phyloP scores from a whole-genome alignment of 2,113 vertebrate genomes.

The Macrotis lagotis region DNA sequence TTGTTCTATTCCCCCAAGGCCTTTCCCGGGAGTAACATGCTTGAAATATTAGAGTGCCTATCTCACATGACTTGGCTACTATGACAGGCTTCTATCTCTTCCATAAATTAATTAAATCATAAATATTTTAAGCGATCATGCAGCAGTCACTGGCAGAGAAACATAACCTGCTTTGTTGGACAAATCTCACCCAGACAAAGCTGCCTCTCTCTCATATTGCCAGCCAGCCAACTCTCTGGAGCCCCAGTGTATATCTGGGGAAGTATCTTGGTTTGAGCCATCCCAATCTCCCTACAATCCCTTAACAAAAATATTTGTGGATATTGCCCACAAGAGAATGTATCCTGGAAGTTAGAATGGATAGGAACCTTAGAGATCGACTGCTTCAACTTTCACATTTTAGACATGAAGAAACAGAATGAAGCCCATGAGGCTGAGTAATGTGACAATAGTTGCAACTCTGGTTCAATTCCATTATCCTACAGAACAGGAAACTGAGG shows the following conservation, averaged over 20 bases:
- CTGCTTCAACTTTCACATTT: neutral
- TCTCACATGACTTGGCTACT: slow-evolving; percentile 1
- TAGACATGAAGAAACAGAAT: neutral
- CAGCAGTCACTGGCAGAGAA: neutral
- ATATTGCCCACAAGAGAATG: neutral
- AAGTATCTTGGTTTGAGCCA: neutral
- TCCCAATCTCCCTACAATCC: neutral
- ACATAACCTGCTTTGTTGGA: neutral
- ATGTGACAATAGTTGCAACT: neutral
- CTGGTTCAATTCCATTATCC: neutral
- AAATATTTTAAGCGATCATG: slow-evolving; percentile 1
- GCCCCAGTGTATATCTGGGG: neutral
- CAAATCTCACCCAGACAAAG: neutral
- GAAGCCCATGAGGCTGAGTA: neutral
- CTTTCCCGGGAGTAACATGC: neutral
- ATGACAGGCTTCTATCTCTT: neutral
- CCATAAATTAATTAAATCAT: neutral
- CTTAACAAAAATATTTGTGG: neutral
- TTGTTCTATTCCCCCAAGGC: neutral
- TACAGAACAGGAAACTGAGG: neutral
- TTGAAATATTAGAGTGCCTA: neutral
- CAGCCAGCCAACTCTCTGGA: neutral
- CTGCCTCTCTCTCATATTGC: neutral
- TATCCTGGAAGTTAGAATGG: neutral
- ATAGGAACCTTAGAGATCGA: neutral